phyloP scores from a whole-genome alignment of 2,113 vertebrate species.

The Ellobius talpinus region DNA sequence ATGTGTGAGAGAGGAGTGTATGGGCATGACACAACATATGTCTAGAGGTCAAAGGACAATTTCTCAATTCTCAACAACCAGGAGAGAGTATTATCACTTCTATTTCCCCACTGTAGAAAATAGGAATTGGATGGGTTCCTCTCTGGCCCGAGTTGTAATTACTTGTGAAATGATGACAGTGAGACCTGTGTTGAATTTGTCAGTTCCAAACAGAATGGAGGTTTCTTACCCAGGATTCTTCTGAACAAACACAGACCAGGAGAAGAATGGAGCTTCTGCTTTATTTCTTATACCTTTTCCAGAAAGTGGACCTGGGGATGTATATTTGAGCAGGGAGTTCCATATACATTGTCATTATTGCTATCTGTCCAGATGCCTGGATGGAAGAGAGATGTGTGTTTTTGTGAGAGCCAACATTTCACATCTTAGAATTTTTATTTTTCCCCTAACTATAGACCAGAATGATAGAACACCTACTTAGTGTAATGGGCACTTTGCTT shows the following conservation, averaged over 20 bases:
- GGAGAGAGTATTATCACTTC: neutral
- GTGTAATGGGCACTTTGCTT: constrained; percentile 44
- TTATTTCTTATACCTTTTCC: neutral
- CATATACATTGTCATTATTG: neutral
- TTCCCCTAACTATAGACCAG: constrained; percentile 46
- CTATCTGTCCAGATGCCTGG: constrained; percentile 25
- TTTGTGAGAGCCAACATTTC: constrained; percentile 64
- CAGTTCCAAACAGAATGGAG: neutral
- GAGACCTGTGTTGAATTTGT: neutral
- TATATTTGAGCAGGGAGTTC: neutral
- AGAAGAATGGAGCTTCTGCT: neutral
- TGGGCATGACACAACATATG: neutral
- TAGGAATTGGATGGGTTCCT: neutral
- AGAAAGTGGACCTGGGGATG: neutral
- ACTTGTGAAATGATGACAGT: neutral
- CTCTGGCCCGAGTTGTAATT: neutral
- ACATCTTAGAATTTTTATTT: constrained; percentile 74
- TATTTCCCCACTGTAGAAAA: neutral
- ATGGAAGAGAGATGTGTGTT: constrained; percentile 39
- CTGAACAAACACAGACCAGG: neutral
- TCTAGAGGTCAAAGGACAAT: neutral
- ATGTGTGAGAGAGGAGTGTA: neutral
- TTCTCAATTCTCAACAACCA: constrained; percentile 1
- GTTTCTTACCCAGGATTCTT: neutral
- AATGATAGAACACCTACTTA: constrained; percentile 72